Evolutionary conservation across 1,140 invertebrate genomes (phyloP).

Genomic region (Oedothorax gibbosus): DNA sequence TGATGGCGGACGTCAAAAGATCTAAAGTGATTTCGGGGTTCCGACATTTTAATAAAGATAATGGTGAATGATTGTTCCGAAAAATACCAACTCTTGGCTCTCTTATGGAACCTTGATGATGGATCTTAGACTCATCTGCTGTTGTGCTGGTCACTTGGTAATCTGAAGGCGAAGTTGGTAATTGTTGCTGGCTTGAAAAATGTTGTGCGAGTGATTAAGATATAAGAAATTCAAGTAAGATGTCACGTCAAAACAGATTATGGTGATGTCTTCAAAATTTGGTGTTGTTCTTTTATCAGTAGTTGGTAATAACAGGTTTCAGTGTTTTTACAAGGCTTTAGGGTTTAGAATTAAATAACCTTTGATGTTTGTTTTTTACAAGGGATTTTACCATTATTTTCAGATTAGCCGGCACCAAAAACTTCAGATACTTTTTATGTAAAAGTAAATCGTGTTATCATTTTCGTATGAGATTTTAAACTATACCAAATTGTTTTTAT

Average conservation of each 20-base stretch:
- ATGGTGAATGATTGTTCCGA: conserved; percentile 34
- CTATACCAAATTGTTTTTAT: no score
- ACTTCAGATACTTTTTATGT: no score
- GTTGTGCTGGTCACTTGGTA: neutral
- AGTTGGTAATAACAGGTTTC: conserved; percentile 27
- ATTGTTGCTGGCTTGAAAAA: conserved; percentile 1
- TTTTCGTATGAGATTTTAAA: no score
- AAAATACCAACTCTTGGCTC: conserved; percentile 7
- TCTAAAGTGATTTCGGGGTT: neutral
- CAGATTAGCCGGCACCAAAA: no score
- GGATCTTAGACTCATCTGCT: neutral
- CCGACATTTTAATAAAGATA: conserved; percentile 48
- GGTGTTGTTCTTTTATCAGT: conserved; percentile 6
- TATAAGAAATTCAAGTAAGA: conserved; percentile 12
- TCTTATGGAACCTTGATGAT: neutral
- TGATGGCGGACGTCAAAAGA: neutral
- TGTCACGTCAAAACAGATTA: conserved; percentile 22
- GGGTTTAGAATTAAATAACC: no score
- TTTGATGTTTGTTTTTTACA: no score
- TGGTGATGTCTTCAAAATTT: conserved; percentile 9
- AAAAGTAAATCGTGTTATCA: no score
- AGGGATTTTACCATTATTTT: no score
- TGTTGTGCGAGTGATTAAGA: neutral
- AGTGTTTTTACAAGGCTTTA: neutral
- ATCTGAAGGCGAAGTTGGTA: conserved; percentile 1